These are phyloP conservation scores for Helostoma temminkii DNA, from an alignment of 2,797 vertebrate species.

Conservation along the genomic window DNA sequence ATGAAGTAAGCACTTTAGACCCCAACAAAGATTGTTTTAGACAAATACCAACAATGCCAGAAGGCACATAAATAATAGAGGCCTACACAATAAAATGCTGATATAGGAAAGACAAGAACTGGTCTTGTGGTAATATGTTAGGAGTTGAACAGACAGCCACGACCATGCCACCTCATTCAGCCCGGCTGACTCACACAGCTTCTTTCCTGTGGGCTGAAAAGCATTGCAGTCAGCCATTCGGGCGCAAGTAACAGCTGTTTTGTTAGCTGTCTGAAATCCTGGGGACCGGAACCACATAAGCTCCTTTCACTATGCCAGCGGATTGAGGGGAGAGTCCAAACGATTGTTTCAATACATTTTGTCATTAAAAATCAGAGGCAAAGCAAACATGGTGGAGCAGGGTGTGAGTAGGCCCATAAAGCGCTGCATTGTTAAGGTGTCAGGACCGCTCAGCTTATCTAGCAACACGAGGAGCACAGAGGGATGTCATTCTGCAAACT, in stretches of 20 bases:
- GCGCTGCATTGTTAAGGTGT: constrained; percentile 90
- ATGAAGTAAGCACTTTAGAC: constrained; percentile 24
- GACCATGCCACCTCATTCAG: constrained; percentile 85
- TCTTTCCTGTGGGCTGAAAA: constrained; percentile 92
- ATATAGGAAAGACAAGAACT: constrained; percentile 65
- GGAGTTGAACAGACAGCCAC: constrained; percentile 78
- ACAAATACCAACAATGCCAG: constrained; percentile 11
- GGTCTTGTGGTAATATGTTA: constrained; percentile 54
- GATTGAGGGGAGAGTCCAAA: constrained; percentile 91
- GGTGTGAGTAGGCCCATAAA: constrained; percentile 85
- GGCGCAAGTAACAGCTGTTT: constrained; percentile 95
- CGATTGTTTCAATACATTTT: constrained; percentile 96
- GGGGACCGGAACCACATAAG: constrained; percentile 93
- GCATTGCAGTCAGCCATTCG: constrained; percentile 90
- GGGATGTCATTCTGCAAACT: constrained; percentile 89
- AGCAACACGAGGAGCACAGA: constrained; percentile 72
- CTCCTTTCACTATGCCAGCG: constrained; percentile 90
- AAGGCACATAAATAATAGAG: constrained; percentile 47
- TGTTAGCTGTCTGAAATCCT: constrained; percentile 95
- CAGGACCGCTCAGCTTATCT: constrained; percentile 90
- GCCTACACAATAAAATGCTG: constrained; percentile 56
- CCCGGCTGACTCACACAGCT: constrained; percentile 84
- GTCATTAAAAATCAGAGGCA: constrained; percentile 92
- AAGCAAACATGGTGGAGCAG: constrained; percentile 90
- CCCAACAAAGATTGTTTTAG: constrained; percentile 11